Evolutionary conservation across 2,888 invertebrate species (phyloP).

Genomic region (Plebejus argus): DNA sequence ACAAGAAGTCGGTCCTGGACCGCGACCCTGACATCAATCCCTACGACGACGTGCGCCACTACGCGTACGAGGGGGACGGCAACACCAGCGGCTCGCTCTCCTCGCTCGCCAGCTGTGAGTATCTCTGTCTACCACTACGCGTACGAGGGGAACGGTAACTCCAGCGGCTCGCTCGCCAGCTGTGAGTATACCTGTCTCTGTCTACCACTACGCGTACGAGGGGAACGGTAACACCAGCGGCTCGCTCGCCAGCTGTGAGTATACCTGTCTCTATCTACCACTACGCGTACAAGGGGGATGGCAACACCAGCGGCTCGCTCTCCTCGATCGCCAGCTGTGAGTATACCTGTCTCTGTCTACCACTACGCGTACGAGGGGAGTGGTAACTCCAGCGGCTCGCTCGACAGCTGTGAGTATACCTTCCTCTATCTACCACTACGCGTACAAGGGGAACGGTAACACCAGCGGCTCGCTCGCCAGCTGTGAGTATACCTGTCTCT

Average conservation of each 20-base stretch:
- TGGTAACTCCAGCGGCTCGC: slow-evolving; percentile 92
- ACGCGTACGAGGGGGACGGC: slow-evolving; percentile 98
- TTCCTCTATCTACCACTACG: slow-evolving; percentile 84
- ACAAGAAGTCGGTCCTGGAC: slow-evolving; percentile 94
- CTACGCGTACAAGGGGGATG: slow-evolving; percentile 98
- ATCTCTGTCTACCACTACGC: slow-evolving; percentile 86
- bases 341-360: slow-evolving; percentile 44
- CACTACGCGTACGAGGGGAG: slow-evolving; percentile 99
- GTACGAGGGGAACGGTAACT: slow-evolving; percentile 97
- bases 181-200: slow-evolving; percentile 72
- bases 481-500: slow-evolving; percentile 73
- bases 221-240: slow-evolving; percentile 97
- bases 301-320: slow-evolving; percentile 94
- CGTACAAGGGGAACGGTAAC: slow-evolving; percentile 98
- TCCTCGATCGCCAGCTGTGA: slow-evolving; percentile 94
- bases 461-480: slow-evolving; percentile 95
- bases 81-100: slow-evolving; percentile 96
- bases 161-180: slow-evolving; percentile 93
- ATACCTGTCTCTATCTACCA: slow-evolving; percentile 65
- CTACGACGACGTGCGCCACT: slow-evolving; percentile 97
- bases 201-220: slow-evolving; percentile 95
- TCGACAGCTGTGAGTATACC: slow-evolving; percentile 87
- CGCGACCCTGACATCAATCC: slow-evolving; percentile 95
- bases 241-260: slow-evolving; percentile 92
- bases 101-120: slow-evolving; percentile 91